phyloP scores from a whole-genome alignment of 92 coral and sea anemone genomes.

The Umimayanthus chanpuru region DNA sequence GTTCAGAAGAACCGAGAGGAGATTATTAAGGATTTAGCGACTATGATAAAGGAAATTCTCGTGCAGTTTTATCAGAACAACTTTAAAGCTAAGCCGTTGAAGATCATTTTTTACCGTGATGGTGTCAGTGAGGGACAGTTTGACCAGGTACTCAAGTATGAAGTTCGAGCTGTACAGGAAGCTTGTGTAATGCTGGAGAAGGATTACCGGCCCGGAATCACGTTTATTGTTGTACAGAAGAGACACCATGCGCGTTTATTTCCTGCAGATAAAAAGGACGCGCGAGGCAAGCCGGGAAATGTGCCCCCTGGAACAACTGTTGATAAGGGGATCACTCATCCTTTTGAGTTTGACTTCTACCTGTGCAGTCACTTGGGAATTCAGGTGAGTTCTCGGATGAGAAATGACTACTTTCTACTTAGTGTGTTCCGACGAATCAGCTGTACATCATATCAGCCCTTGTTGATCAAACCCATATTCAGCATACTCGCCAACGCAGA shows the following conservation, averaged over 20 bases:
- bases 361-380: conserved; percentile 60
- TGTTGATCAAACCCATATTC: no score
- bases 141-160: conserved; percentile 56
- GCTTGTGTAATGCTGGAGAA: conserved; percentile 48
- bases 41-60: conserved; percentile 70
- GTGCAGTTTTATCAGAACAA: conserved; percentile 50
- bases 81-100: conserved; percentile 46
- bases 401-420: background rate
- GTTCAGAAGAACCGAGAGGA: conserved; percentile 68
- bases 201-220: conserved; percentile 51
- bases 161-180: conserved; percentile 57
- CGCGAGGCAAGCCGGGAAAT: conserved; percentile 48
- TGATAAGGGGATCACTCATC: conserved; percentile 57
- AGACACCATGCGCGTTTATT: conserved; percentile 52
- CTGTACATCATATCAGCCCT: no score
- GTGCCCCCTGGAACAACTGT: conserved; percentile 55
- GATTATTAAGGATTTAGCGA: conserved; percentile 75
- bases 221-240: conserved; percentile 55
- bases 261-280: conserved; percentile 39
- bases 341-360: conserved; percentile 60
- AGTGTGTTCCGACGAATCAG: no score
- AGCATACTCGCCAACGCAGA: no score
- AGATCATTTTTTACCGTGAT: conserved; percentile 74
- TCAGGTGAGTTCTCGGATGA: conserved; percentile 34
- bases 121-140: conserved; percentile 75